phyloP scores from a whole-genome alignment of 2,888 invertebrate species.

The Trachelus troglodyta region DNA sequence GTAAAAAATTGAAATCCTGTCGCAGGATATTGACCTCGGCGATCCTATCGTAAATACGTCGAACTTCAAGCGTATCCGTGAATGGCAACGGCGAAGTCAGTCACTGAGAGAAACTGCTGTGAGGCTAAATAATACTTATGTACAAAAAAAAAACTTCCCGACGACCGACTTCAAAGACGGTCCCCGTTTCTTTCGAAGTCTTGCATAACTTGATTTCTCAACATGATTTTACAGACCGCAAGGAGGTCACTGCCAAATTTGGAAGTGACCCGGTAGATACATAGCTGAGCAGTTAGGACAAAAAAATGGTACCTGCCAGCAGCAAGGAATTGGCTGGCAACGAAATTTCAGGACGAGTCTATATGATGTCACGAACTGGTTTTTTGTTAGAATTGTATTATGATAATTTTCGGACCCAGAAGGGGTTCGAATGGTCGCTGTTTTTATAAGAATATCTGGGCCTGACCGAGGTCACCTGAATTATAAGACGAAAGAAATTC shows the following conservation, averaged over 20 bases:
- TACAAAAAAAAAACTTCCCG: background rate
- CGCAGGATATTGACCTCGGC: background rate
- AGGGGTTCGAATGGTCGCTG: background rate
- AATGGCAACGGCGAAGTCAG: background rate
- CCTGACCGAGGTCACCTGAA: conserved; percentile 1
- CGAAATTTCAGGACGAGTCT: background rate
- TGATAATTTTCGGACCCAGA: background rate
- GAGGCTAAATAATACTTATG: background rate
- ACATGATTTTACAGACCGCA: background rate
- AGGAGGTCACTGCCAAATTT: conserved; percentile 6
- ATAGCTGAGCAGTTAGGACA: background rate
- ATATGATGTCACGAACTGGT: conserved; percentile 1
- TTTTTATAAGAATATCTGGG: background rate
- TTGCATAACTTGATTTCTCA: background rate
- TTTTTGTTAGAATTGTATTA: background rate
- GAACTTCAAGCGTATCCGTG: background rate
- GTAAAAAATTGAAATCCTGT: background rate
- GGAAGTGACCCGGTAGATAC: background rate
- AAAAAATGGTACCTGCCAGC: background rate
- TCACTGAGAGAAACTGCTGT: background rate
- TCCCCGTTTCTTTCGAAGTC: background rate
- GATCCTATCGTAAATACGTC: background rate
- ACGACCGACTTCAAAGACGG: background rate
- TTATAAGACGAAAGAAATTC: conserved; percentile 37
- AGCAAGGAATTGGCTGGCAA: background rate